phyloP scores from a whole-genome alignment of 1,140 invertebrate genomes.

The Hermatobates lingyangjiaoensis region DNA sequence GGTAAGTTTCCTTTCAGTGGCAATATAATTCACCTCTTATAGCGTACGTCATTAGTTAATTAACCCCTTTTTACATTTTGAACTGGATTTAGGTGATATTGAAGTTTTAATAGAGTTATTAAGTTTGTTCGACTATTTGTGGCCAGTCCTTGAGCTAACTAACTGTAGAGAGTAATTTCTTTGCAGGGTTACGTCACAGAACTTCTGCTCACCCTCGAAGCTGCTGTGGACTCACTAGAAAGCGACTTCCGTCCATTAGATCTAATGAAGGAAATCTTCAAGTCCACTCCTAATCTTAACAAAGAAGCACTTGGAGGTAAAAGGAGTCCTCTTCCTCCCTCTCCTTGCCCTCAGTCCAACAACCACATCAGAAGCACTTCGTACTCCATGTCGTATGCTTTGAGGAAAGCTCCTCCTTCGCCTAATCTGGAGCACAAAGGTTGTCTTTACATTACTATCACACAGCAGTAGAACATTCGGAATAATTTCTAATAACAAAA shows the following conservation, averaged over 20 bases:
- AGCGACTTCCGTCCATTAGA: constrained; percentile 69
- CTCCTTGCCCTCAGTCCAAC: constrained; percentile 6
- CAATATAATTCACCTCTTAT: too few species aligned
- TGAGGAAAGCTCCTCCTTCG: constrained; percentile 43
- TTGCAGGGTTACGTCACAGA: constrained; percentile 84
- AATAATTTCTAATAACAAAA: too few species aligned
- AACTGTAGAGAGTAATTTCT: too few species aligned
- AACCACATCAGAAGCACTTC: constrained; percentile 71
- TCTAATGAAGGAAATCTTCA: constrained; percentile 85
- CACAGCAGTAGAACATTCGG: too few species aligned
- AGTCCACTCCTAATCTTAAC: constrained; percentile 85
- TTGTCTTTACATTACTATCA: too few species aligned
- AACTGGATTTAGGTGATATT: too few species aligned
- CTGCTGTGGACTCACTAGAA: constrained; percentile 78
- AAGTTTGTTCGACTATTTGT: too few species aligned
- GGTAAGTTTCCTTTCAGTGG: too few species aligned
- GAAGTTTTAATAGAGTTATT: too few species aligned
- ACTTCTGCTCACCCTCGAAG: constrained; percentile 82
- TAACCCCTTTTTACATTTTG: too few species aligned
- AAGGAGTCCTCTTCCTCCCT: constrained; percentile 28
- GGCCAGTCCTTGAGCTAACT: too few species aligned
- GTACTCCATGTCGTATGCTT: constrained; percentile 73
- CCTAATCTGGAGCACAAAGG: constrained; percentile 27
- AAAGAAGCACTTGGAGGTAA: constrained; percentile 44
- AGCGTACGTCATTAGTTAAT: too few species aligned